Percentiles rank a stretch among this genome's conserved stretches.
phyloP scores from a whole-genome alignment of 1,140 invertebrate genomes.

The Galendromus occidentalis region DNA sequence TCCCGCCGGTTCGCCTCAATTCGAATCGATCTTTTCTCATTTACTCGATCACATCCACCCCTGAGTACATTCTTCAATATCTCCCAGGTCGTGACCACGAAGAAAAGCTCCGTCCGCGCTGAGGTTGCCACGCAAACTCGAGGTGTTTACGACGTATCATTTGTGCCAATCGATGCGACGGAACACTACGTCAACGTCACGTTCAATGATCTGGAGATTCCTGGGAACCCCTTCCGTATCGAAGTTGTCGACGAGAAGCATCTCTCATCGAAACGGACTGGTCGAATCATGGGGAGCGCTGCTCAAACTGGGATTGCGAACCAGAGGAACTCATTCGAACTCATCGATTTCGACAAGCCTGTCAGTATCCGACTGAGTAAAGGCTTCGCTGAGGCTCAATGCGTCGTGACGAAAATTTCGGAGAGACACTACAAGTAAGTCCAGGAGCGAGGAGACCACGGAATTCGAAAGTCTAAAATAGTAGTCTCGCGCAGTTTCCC shows the following conservation, averaged over 20 bases:
- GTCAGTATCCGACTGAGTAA: neutral
- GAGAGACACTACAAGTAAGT: neutral
- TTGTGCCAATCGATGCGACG: constrained; percentile 68
- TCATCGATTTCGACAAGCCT: neutral
- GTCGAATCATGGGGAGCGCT: neutral
- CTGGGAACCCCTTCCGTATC: constrained; percentile 28
- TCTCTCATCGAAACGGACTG: neutral
- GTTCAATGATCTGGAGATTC: constrained; percentile 82
- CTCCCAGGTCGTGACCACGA: constrained; percentile 51
- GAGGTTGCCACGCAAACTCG: constrained; percentile 64
- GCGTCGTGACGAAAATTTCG: neutral
- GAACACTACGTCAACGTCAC: constrained; percentile 86
- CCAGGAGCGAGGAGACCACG: neutral
- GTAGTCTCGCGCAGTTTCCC: neutral
- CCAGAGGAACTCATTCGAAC: neutral
- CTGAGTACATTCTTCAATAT: too few relatives aligned
- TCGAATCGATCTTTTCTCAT: too few relatives aligned
- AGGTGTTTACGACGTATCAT: constrained; percentile 86
- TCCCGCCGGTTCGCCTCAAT: too few relatives aligned
- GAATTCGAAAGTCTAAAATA: neutral
- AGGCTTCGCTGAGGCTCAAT: neutral
- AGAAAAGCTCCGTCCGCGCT: constrained; percentile 41
- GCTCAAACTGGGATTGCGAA: neutral
- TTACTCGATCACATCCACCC: too few relatives aligned
- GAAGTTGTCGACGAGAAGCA: neutral